A percentile compares a stretch with the other conserved stretches of the same genome.
Conservation (phyloP, 2,797 vertebrate species). For the Octomys mimax region DNA sequence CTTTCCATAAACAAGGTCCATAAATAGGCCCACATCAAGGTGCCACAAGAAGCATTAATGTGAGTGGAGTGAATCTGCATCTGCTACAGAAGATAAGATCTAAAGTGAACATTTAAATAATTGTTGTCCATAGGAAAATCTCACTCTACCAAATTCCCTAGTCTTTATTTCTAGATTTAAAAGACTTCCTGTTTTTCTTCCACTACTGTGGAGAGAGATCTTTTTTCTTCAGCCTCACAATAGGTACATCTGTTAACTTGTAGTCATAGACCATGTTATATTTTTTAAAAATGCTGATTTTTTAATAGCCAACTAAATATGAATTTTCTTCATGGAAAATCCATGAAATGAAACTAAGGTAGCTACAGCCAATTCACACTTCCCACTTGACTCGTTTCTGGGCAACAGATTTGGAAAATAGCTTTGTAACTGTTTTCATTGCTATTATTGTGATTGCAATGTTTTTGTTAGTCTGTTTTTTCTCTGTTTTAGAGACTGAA, state of each 20-base stretch:
- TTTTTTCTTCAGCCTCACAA: not conserved
- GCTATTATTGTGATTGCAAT: not conserved
- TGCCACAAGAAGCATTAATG: not conserved
- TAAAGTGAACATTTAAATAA: not conserved
- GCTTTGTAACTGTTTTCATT: not conserved
- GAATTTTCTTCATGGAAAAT: not conserved
- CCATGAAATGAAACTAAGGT: not conserved
- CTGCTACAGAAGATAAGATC: not conserved
- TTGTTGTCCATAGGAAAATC: not conserved
- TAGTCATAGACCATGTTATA: not conserved
- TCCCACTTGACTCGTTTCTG: not conserved
- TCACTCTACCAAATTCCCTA: not conserved
- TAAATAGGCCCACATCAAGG: not conserved
- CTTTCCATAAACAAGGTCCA: not conserved
- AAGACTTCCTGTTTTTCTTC: not conserved
- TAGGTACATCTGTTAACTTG: not conserved
- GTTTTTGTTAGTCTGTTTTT: not conserved
- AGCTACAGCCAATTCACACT: accelerated
- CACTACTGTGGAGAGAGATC: not conserved
- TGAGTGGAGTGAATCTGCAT: not conserved
- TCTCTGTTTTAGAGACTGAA: not conserved
- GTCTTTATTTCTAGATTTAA: not conserved
- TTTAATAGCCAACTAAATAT: not conserved
- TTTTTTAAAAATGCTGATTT: slow-evolving; percentile 5
- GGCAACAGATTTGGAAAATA: not conserved